Evolutionary conservation across 2,113 vertebrate genomes (phyloP).

Genomic region (Dicentrarchus labrax): DNA sequence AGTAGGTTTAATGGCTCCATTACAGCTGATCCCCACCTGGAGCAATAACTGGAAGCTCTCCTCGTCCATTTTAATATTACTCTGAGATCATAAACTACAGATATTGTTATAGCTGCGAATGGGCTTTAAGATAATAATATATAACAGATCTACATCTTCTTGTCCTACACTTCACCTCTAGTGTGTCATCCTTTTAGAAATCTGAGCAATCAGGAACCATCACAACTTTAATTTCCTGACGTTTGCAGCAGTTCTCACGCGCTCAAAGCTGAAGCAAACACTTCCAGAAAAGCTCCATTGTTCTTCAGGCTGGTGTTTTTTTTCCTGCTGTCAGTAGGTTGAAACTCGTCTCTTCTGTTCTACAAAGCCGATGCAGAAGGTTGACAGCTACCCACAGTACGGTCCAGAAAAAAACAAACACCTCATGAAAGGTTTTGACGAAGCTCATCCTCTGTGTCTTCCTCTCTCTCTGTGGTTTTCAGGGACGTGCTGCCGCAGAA

Average conservation of each 20-base stretch:
- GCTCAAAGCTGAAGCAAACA: not conserved
- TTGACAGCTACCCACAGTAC: not conserved
- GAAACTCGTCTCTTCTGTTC: not conserved
- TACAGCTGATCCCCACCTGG: not conserved
- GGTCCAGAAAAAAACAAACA: not conserved
- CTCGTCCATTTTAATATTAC: not conserved
- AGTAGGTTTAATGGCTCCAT: constrained; percentile 81
- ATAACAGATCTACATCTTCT: too few relatives aligned
- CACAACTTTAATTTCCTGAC: not conserved
- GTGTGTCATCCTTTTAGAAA: not conserved
- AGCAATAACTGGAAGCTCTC: not conserved
- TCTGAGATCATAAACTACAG: not conserved
- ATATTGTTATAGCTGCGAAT: not conserved
- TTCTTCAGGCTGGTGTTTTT: not conserved
- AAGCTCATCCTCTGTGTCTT: not conserved
- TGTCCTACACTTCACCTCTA: not conserved
- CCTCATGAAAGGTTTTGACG: not conserved
- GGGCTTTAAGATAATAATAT: not conserved
- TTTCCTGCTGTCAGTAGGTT: not conserved
- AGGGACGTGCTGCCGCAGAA: constrained; percentile 96
- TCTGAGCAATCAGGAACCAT: not conserved
- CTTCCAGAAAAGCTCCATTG: not conserved
- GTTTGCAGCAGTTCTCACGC: not conserved
- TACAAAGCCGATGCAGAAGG: not conserved
- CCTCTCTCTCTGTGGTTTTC: constrained; percentile 24